phyloP scores from a whole-genome alignment of 35 echinoderm and acorn worm species.

The Chiridota heheva region DNA sequence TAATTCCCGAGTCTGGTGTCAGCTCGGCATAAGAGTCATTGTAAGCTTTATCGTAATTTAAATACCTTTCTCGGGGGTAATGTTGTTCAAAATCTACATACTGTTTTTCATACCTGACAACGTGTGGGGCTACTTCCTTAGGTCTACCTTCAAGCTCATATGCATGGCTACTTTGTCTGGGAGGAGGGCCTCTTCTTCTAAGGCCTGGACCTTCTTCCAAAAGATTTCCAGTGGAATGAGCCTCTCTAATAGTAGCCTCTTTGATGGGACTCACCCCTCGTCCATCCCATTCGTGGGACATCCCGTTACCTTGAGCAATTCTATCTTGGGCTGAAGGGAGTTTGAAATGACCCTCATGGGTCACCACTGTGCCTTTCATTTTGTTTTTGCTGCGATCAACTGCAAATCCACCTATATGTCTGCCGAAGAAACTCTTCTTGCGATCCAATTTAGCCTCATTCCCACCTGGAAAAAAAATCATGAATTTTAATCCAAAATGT shows the following conservation, averaged over 20 bases:
- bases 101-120: conserved; percentile 19
- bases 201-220: conserved; percentile 60
- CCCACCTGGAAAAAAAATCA: conserved; percentile 17
- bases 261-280: conserved; percentile 61
- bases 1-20: conserved; percentile 95
- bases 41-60: conserved; percentile 18
- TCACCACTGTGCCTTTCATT: conserved; percentile 77
- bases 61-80: conserved; percentile 34
- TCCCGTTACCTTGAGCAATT: conserved; percentile 55
- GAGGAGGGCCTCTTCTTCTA: conserved; percentile 19
- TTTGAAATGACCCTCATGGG: conserved; percentile 34
- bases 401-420: conserved; percentile 50
- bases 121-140: conserved; percentile 3
- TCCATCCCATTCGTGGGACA: conserved; percentile 88
- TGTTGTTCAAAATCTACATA: too few species aligned
- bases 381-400: conserved; percentile 73
- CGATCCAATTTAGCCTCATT: conserved; percentile 78
- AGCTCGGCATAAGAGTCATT: conserved; percentile 74
- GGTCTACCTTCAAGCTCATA: conserved; percentile 11
- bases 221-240: conserved; percentile 76
- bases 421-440: conserved; percentile 99
- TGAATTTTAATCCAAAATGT: too few species aligned
- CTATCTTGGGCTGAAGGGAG: conserved; percentile 29
- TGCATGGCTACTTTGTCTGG: conserved; percentile 33
- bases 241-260: conserved; percentile 60